Conservation (phyloP, 1,140 invertebrate species). For the Acyrthosiphon pisum region DNA sequence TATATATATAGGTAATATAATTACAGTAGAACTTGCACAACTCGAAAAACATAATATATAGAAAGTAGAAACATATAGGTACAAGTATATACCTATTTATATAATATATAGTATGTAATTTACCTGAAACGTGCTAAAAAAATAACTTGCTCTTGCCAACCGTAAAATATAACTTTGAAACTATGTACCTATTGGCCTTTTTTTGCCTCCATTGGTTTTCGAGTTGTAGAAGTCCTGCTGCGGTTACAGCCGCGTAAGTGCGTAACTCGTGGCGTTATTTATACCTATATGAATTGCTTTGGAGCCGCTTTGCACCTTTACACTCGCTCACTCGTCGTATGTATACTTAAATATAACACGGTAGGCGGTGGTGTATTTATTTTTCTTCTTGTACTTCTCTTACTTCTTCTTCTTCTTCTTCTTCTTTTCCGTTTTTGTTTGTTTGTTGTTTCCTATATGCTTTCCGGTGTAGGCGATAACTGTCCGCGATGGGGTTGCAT, state of each 20-base stretch:
- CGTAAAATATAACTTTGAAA: too few species aligned
- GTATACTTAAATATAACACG: not conserved
- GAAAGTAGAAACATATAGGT: too few species aligned
- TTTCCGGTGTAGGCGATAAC: slow-evolving; percentile 49
- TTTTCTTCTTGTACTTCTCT: not conserved
- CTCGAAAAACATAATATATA: not conserved
- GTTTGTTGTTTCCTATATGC: slow-evolving; percentile 33
- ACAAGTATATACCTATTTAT: too few species aligned
- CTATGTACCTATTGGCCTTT: too few species aligned
- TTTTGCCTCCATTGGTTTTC: not conserved
- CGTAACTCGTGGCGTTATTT: not conserved
- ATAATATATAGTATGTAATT: not conserved
- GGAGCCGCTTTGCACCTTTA: slow-evolving; percentile 4
- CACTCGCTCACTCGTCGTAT: not conserved
- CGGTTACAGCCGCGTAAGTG: not conserved
- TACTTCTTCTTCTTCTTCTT: not conserved
- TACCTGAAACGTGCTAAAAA: not conserved
- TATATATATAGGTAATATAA: not conserved
- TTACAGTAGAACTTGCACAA: not conserved
- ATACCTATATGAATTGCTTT: not conserved
- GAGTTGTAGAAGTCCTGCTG: not conserved
- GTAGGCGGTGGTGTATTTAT: not conserved
- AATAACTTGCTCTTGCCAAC: not conserved
- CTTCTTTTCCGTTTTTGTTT: not conserved
- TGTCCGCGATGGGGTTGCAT: slow-evolving; percentile 54